These are phyloP conservation scores for Ochotona curzoniae DNA, from an alignment of 2,113 vertebrate species.

Conservation along the genomic window DNA sequence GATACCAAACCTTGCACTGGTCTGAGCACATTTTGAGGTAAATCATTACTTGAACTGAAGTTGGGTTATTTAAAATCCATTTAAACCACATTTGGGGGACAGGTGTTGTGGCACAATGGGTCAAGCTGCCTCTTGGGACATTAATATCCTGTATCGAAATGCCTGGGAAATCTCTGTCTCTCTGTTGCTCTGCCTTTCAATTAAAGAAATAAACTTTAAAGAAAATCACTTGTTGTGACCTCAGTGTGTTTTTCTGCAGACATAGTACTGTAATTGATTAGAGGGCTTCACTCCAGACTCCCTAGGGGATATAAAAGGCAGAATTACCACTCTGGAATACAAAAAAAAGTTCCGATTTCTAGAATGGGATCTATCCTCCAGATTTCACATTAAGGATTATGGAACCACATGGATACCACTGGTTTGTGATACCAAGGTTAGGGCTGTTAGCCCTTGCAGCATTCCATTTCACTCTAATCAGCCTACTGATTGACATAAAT, in stretches of 20 bases:
- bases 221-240: neutral
- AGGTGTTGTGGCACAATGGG: no score
- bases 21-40: constrained; percentile 16
- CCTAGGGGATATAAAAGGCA: neutral
- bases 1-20: neutral
- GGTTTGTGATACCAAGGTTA: neutral
- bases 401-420: neutral
- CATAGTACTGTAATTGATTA: constrained; percentile 34
- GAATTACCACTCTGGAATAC: constrained; percentile 14
- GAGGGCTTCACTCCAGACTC: neutral
- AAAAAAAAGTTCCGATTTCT: neutral
- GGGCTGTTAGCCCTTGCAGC: neutral
- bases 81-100: neutral
- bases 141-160: no score
- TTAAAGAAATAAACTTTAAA: no score
- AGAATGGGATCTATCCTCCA: neutral
- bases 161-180: no score
- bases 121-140: no score
- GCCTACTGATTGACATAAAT: neutral
- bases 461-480: neutral
- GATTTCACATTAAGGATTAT: neutral
- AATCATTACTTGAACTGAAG: neutral
- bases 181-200: no score
- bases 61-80: neutral
- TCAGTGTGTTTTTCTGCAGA: constrained; percentile 8